Conservation (phyloP, 2,113 vertebrate species). For the Synodontis membranacea region DNA sequence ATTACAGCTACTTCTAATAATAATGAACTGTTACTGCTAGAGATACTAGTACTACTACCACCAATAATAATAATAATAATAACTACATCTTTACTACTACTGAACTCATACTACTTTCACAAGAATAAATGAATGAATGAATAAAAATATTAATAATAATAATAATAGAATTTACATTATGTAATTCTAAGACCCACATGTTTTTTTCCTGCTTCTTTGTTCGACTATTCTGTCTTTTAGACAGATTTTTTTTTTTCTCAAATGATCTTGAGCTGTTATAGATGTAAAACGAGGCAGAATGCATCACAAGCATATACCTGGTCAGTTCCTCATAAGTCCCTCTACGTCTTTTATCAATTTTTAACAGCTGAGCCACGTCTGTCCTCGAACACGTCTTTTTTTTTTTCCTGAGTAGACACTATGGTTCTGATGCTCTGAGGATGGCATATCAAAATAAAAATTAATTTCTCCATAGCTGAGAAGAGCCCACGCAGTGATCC, state of each 20-base stretch:
- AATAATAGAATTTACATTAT: not conserved
- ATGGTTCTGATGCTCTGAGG: not conserved
- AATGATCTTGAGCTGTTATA: not conserved
- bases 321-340: not conserved
- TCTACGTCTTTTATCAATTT: not conserved
- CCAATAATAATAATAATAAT: no score
- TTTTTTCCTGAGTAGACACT: not conserved
- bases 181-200: not conserved
- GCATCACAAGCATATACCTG: not conserved
- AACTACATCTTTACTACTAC: no score
- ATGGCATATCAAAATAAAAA: not conserved
- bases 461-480: not conserved
- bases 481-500: not conserved
- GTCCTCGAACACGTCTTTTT: no score
- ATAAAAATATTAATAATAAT: not conserved
- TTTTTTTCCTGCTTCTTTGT: not conserved
- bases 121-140: no score
- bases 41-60: no score
- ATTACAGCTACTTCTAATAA: no score
- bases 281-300: not conserved
- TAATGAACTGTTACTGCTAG: no score
- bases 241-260: not conserved
- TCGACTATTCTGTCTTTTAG: not conserved
- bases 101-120: no score
- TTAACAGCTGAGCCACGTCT: not conserved